Evolutionary conservation across 2,797 vertebrate species (phyloP).

Genomic region (Ambastaia sidthimunki): DNA sequence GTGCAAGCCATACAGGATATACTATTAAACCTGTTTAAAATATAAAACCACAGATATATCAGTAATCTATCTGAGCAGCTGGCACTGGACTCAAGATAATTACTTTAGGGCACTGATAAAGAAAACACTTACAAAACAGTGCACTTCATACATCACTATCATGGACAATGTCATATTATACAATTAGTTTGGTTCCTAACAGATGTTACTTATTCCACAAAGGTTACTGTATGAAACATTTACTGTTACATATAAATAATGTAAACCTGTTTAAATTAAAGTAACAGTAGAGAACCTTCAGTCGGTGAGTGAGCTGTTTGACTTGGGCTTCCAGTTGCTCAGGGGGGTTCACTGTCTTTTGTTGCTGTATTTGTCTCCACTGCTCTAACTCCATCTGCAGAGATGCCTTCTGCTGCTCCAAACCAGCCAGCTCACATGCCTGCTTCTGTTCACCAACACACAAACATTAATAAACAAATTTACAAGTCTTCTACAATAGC

Average conservation of each 20-base stretch:
- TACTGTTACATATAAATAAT: background rate
- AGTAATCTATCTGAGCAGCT: background rate
- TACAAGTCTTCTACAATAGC: constrained; percentile 17
- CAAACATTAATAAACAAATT: constrained; percentile 39
- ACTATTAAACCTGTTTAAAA: background rate
- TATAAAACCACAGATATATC: background rate
- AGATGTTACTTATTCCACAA: background rate
- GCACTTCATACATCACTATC: background rate
- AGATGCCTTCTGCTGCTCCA: constrained; percentile 87
- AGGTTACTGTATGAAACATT: background rate
- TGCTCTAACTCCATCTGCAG: constrained; percentile 87
- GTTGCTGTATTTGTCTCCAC: constrained; percentile 71
- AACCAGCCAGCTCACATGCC: constrained; percentile 81
- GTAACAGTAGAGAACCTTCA: constrained; percentile 83
- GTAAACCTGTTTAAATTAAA: background rate
- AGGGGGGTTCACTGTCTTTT: constrained; percentile 42
- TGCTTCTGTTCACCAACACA: constrained; percentile 78
- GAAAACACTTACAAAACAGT: constrained; percentile 5
- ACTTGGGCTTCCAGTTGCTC: constrained; percentile 81
- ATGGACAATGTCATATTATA: background rate
- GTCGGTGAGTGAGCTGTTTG: constrained; percentile 88
- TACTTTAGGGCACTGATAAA: background rate
- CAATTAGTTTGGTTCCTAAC: background rate
- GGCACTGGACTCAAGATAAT: background rate
- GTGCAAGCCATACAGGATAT: background rate